Conservation (phyloP, 53 echinoderm and acorn worm species). For the Henricia sp. region DNA sequence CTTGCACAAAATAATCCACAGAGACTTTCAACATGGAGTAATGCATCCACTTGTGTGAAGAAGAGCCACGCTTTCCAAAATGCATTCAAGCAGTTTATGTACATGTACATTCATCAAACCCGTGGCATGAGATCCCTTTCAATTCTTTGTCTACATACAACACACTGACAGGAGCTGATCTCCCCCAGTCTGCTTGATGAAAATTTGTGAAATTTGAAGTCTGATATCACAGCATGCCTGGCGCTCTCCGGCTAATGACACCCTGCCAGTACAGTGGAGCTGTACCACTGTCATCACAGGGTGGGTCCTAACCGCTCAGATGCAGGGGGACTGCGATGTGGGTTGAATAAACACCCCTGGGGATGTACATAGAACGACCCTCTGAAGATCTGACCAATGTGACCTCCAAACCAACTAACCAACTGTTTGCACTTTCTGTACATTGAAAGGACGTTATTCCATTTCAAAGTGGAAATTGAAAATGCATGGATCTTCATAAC, state of each 20-base stretch:
- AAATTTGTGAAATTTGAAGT: slow-evolving; percentile 47
- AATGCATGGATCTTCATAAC: no score
- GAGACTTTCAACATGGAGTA: no score
- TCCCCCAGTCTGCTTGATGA: slow-evolving; percentile 26
- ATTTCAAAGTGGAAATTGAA: no score
- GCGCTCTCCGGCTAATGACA: slow-evolving; percentile 36
- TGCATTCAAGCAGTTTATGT: no score
- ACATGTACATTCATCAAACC: no score
- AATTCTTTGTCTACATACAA: neutral
- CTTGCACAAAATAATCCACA: no score
- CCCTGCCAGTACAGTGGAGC: slow-evolving; percentile 27
- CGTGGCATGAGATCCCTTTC: no score
- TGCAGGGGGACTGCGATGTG: neutral
- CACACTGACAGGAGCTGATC: slow-evolving; percentile 4
- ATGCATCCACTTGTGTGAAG: no score
- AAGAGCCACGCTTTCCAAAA: no score
- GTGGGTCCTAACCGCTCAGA: neutral
- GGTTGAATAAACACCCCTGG: neutral
- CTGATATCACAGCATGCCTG: slow-evolving; percentile 44
- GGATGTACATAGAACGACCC: slow-evolving; percentile 2
- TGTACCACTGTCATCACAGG: slow-evolving; percentile 39
- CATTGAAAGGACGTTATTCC: no score
- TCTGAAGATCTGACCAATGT: neutral
- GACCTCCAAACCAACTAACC: no score
- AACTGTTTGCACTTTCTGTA: no score